phyloP scores from a whole-genome alignment of 2,113 vertebrate genomes.

The Dipodomys merriami region DNA sequence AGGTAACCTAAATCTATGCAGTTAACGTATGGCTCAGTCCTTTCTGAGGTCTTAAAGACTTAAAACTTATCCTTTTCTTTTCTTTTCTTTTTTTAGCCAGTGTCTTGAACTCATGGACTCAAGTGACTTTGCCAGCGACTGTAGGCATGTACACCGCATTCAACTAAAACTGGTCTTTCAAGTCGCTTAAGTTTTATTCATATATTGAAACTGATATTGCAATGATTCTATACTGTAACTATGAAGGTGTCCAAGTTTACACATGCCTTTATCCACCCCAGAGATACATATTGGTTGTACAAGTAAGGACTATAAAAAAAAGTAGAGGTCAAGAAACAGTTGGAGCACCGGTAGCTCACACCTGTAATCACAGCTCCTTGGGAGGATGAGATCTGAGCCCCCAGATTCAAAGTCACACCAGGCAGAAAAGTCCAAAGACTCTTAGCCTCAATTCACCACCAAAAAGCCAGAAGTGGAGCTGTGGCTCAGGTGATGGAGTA shows the following conservation, averaged over 20 bases:
- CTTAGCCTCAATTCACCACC: too few species aligned
- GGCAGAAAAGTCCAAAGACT: too few species aligned
- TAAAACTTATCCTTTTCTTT: neutral
- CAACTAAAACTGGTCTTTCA: conserved; percentile 4
- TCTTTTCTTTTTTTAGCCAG: neutral
- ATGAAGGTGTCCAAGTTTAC: conserved; percentile 16
- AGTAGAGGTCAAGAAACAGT: neutral
- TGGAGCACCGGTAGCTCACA: too few species aligned
- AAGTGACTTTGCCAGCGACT: neutral
- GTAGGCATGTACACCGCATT: neutral
- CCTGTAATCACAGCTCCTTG: too few species aligned
- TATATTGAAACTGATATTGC: neutral
- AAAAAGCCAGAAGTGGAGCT: too few species aligned
- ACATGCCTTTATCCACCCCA: neutral
- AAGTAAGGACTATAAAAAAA: neutral
- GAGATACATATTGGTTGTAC: neutral
- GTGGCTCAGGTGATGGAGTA: too few species aligned
- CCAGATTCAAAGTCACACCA: too few species aligned
- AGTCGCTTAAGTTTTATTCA: conserved; percentile 35
- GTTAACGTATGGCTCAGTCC: neutral
- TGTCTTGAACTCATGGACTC: neutral
- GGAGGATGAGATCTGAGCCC: too few species aligned
- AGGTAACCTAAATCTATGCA: neutral
- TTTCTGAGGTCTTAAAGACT: conserved; percentile 14
- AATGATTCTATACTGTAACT: conserved; percentile 32